Base-by-base conservation (phyloP, 2,113 vertebrate species). In the Campylorhamphus procurvoides region DNA sequence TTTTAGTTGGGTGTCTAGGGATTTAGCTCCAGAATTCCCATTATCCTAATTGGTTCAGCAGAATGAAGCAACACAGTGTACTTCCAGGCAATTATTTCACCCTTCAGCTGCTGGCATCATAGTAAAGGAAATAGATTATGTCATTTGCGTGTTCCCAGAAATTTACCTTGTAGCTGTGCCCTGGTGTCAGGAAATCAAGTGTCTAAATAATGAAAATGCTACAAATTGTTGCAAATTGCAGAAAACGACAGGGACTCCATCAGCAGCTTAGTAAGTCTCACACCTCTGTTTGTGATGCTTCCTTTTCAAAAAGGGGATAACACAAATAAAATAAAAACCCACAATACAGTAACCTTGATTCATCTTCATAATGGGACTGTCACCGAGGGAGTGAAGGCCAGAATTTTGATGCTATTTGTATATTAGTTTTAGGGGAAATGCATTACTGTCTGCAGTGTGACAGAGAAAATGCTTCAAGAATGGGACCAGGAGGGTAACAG, bases 1-100 rank as follows among this genome's bases (percentile, higher is more conserved):
- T 79, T 94, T 86, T 52, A 52, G 52, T 94, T 69, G 42, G 19
- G 52, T 56, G 8, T 68, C 47, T 73, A 60, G 27, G 53, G 49
- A 88, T n/a, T 80, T 85, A 58, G 14, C 44, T 95, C 80, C 91
- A 95, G 55, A 86, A 76, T 95, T 90, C 46, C 83, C 49, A 77
- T 95, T 89, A 80, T 73, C 40, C 63, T 75, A 66, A 90, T 89
- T 73, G 80, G 20, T 81, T 95, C 64, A 86, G 74, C 67, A 69
- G 68, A 88, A 83, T 68, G 44, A 92, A 88, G 75, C n/a, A 88
- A 58, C 42, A 42, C 46, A 44, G 0, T 81, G 80, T 50, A 56
- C 12, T 69, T 96, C 29, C 89, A 90, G 80, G 37, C 63, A 73
- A 64, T 92, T 83, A 75, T 79, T 90, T 88, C 40, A 76, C 66